Evolutionary conservation across 2,113 vertebrate genomes (phyloP).

Genomic region (Tragelaphus buxtoni): DNA sequence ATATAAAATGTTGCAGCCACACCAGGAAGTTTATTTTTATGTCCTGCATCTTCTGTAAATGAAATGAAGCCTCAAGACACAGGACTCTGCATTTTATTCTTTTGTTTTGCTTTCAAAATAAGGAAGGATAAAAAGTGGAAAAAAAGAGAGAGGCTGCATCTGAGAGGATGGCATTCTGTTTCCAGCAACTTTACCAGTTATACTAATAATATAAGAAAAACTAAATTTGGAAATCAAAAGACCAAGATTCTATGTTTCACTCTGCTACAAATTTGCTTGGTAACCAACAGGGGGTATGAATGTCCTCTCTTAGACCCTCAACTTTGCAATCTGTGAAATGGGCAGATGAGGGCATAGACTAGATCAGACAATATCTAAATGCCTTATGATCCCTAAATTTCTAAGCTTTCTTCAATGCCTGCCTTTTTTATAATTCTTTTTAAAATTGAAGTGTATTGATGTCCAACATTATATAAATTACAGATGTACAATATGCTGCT

Average conservation of each 20-base stretch:
- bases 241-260: background rate
- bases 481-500: background rate
- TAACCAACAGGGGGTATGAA: background rate
- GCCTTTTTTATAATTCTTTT: background rate
- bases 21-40: background rate
- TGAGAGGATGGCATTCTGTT: background rate
- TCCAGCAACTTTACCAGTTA: background rate
- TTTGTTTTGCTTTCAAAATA: background rate
- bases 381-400: no score
- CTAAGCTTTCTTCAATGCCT: background rate
- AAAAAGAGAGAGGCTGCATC: background rate
- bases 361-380: background rate
- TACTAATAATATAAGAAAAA: background rate
- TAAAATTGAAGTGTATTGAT: background rate
- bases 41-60: background rate
- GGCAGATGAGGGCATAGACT: background rate
- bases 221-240: background rate
- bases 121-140: background rate
- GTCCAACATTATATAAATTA: background rate
- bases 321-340: background rate
- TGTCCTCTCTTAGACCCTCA: background rate
- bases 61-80: background rate
- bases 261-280: background rate
- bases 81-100: background rate
- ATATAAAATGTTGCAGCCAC: background rate